Percentiles rank a stretch among this genome's conserved stretches.
Conservation (phyloP, 2,797 vertebrate species). For the Delichon dasypus region DNA sequence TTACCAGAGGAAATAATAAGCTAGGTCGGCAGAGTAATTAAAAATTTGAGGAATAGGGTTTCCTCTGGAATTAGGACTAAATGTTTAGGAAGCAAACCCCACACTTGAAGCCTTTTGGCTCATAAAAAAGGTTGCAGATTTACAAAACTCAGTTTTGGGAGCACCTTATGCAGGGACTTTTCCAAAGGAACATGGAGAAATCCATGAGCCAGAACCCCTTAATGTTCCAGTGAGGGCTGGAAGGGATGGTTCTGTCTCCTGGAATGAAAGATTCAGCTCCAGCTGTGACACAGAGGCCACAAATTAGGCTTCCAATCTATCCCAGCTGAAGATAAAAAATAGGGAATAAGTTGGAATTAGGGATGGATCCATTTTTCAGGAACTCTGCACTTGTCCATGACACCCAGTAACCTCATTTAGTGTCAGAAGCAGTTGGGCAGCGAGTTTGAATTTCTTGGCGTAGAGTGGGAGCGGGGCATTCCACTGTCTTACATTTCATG, state of each 20-base stretch:
- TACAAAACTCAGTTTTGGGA: neutral
- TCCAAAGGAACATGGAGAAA: neutral
- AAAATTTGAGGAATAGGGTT: neutral
- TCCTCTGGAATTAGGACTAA: neutral
- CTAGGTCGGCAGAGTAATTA: constrained; percentile 31
- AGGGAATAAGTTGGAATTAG: neutral
- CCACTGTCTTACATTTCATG: neutral
- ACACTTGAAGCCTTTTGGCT: neutral
- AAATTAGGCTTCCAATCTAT: neutral
- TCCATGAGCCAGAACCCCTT: neutral
- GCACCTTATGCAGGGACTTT: neutral
- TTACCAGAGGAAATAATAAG: constrained; percentile 18
- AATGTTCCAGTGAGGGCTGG: neutral
- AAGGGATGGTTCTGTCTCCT: neutral
- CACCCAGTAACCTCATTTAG: fast-evolving
- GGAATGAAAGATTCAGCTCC: neutral
- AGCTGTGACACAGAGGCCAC: neutral
- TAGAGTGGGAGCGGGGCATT: neutral
- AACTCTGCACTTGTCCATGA: neutral
- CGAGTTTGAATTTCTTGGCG: neutral
- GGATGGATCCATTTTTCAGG: neutral
- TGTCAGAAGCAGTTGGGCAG: neutral
- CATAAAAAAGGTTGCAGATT: neutral
- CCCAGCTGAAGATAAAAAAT: neutral
- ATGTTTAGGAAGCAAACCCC: neutral